Base-by-base conservation (phyloP, 2,113 vertebrate genomes). In the Xiphias gladius region DNA sequence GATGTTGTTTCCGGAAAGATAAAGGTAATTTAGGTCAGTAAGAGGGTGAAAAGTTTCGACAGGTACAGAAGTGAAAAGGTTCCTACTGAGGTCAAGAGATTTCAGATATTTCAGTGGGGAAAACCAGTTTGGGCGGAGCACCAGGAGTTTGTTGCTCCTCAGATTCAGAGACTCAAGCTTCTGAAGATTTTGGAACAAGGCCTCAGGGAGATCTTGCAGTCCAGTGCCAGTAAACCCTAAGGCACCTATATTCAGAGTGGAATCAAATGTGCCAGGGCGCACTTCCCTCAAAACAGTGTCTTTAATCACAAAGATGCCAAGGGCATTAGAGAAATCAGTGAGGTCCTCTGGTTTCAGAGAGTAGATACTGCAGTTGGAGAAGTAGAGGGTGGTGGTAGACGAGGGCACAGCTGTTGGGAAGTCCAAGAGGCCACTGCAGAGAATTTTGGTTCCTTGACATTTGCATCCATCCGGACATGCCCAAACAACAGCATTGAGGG, bases 1-100 rank as follows among this genome's bases (percentile, higher is more conserved):
- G 17, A 99, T 94, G 62, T 91, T 93, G 79, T 99, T 99, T 82
- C 93, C 94, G 62, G 96, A 95, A 80, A 99, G 93, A 43, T 91
- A 92, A 81, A 99, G 96, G 64, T 89, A 94, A 24, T 93, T 74
- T 59, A 99, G 73, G 30, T 85, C 52, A 52, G 22, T 43, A 9
- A 95, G 85, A 19, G 89, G 62, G 5, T 65, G 80, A 82, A 96
- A 95, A 0, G 85, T 73, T 46, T 85, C 69, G 28, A 67, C 86
- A 61, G 92, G 88, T 66, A 95, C 57, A 71, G 77, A 89, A 13
- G 41, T 89, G 54, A 95, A 59, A 16, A 32, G 73, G 50, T 96
- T 96, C 71, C 26, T 85, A 66, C 86, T 92, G 7, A 95, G 82
- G 65, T 95, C 93, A n/a, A 95, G 81, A 0, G 0, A 0, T 14